Conservation (phyloP, 2,888 invertebrate species). For the Pherbina coryleti region DNA sequence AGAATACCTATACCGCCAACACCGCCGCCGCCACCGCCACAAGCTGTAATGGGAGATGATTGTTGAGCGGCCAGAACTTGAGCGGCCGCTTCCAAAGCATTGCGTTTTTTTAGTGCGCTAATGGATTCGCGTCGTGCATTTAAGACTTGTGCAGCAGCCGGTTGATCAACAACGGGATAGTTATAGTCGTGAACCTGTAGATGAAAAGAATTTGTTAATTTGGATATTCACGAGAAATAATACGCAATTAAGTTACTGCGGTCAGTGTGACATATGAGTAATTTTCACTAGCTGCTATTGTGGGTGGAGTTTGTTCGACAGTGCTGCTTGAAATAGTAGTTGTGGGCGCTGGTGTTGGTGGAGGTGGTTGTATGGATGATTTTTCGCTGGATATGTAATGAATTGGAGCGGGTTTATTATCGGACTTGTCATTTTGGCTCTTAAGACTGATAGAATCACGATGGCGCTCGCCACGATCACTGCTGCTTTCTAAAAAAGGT, state of each 20-base stretch:
- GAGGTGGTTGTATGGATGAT: constrained; percentile 48
- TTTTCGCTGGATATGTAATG: constrained; percentile 74
- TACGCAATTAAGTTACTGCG: constrained; percentile 71
- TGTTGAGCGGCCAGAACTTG: constrained; percentile 66
- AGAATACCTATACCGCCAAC: constrained; percentile 43
- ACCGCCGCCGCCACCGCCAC: background rate
- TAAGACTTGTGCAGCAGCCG: constrained; percentile 66
- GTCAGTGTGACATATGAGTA: constrained; percentile 89
- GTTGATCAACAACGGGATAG: constrained; percentile 76
- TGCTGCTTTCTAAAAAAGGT: constrained; percentile 60
- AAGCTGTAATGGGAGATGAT: constrained; percentile 60
- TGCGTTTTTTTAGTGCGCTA: constrained; percentile 77
- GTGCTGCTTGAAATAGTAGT: constrained; percentile 13
- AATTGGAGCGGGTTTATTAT: constrained; percentile 64
- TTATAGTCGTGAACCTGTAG: constrained; percentile 84
- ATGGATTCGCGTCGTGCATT: constrained; percentile 71
- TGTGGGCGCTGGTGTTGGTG: constrained; percentile 15
- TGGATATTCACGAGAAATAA: constrained; percentile 5
- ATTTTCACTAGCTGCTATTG: constrained; percentile 73
- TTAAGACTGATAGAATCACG: constrained; percentile 58
- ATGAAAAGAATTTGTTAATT: constrained; percentile 22
- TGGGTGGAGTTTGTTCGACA: constrained; percentile 53
- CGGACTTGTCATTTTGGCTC: constrained; percentile 62
- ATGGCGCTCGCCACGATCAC: constrained; percentile 59
- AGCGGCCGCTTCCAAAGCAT: constrained; percentile 70